Evolutionary conservation across 2,888 invertebrate species (phyloP).

Genomic region (Taenaris catops): DNA sequence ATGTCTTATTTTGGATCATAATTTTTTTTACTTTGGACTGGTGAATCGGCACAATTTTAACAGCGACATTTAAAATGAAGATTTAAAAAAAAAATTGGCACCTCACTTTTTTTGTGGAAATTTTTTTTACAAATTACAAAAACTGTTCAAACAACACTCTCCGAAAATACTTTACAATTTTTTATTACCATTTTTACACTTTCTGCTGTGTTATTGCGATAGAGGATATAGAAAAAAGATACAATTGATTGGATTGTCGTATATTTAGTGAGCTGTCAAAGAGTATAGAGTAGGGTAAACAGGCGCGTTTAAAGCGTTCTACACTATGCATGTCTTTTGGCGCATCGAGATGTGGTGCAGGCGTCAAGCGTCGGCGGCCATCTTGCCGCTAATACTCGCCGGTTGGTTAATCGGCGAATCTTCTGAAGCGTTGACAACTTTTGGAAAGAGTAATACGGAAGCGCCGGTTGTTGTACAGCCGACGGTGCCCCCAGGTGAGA

Average conservation of each 20-base stretch:
- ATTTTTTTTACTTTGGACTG: constrained; percentile 18
- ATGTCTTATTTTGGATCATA: not conserved
- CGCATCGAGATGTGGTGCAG: constrained; percentile 69
- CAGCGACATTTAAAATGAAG: not conserved
- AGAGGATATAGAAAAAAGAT: too few relatives aligned
- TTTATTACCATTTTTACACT: too few relatives aligned
- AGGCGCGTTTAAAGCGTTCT: constrained; percentile 22
- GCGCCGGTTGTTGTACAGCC: constrained; percentile 76
- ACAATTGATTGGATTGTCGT: too few relatives aligned
- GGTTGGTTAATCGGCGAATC: constrained; percentile 67
- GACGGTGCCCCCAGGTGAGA: constrained; percentile 80
- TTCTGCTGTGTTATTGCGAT: too few relatives aligned
- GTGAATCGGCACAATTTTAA: constrained; percentile 7
- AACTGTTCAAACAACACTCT: not conserved
- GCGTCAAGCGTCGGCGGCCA: constrained; percentile 51
- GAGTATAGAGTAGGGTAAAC: constrained; percentile 2
- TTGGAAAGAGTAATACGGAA: constrained; percentile 83
- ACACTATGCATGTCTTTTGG: constrained; percentile 53
- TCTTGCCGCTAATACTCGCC: constrained; percentile 53
- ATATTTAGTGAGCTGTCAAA: constrained; percentile 22
- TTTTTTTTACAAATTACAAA: not conserved
- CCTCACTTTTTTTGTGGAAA: constrained; percentile 17
- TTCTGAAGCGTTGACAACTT: constrained; percentile 83
- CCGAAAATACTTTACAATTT: constrained; percentile 1
- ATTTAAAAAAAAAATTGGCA: constrained; percentile 15